Conservation (phyloP, 1,140 invertebrate species). For the Aphaenogaster rudis region DNA sequence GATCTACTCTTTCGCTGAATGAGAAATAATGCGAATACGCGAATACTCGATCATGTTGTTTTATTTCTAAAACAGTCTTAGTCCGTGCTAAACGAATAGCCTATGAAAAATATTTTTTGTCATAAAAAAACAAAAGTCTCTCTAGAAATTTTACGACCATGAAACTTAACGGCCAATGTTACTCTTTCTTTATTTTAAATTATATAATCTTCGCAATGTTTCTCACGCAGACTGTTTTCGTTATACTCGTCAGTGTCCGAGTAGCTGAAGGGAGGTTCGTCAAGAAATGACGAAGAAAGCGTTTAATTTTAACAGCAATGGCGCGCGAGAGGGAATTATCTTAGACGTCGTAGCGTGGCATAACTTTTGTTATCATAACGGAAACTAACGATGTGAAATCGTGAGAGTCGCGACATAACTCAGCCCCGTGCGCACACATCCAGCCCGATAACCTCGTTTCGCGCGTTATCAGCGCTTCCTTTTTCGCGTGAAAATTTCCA, state of each 20-base stretch:
- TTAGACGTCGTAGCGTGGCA: neutral
- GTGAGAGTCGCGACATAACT: slow-evolving; percentile 51
- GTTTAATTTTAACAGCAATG: slow-evolving; percentile 26
- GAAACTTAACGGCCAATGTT: neutral
- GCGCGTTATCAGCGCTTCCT: slow-evolving; percentile 64
- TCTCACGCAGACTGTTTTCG: neutral
- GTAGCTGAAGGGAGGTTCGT: neutral
- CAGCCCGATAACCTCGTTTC: slow-evolving; percentile 62
- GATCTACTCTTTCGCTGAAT: slow-evolving; percentile 42
- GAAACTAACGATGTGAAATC: slow-evolving; percentile 52
- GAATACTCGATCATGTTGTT: neutral
- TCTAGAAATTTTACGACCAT: neutral
- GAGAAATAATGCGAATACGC: slow-evolving; percentile 74
- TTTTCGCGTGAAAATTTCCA: slow-evolving; percentile 66
- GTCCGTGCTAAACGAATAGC: neutral
- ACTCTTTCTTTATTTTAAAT: neutral
- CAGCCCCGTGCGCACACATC: slow-evolving; percentile 34
- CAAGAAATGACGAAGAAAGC: neutral
- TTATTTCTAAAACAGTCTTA: neutral
- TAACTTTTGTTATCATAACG: slow-evolving; percentile 58
- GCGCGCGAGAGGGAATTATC: slow-evolving; percentile 39
- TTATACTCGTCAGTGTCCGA: neutral
- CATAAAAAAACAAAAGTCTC: neutral
- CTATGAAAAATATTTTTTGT: neutral
- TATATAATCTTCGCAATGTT: neutral